Conservation (phyloP, 2,888 invertebrate genomes). For the Dioctria linearis region DNA sequence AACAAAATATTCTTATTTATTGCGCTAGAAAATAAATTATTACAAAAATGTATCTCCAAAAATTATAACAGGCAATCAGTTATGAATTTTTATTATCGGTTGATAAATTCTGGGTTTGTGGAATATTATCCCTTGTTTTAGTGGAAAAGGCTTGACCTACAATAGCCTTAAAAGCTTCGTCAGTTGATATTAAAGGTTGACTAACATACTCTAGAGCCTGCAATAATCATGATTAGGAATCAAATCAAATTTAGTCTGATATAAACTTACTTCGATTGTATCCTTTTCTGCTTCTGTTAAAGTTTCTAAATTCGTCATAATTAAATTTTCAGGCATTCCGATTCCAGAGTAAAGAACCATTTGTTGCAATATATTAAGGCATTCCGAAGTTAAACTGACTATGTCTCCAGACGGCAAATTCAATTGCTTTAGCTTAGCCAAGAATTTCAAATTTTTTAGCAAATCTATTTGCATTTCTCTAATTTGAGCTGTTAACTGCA, state of each 20-base stretch:
- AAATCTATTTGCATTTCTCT: slow-evolving; percentile 70
- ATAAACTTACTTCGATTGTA: slow-evolving; percentile 64
- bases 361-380: slow-evolving; percentile 69
- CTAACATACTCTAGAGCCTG: slow-evolving; percentile 67
- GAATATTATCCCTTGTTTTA: not conserved
- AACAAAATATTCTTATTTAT: too few relatives aligned
- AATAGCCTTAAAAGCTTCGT: slow-evolving; percentile 69
- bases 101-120: not conserved
- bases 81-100: too few relatives aligned
- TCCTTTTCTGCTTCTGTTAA: slow-evolving; percentile 68
- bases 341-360: slow-evolving; percentile 70
- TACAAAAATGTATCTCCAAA: too few relatives aligned
- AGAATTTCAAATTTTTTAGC: slow-evolving; percentile 68
- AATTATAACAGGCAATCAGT: too few relatives aligned
- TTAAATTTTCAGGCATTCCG: slow-evolving; percentile 68
- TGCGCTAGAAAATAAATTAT: too few relatives aligned
- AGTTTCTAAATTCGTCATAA: slow-evolving; percentile 65
- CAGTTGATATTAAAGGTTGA: slow-evolving; percentile 69
- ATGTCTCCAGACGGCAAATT: slow-evolving; percentile 69
- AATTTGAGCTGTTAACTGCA: slow-evolving; percentile 68
- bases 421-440: slow-evolving; percentile 68
- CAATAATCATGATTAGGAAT: not conserved
- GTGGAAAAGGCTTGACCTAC: slow-evolving; percentile 65
- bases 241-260: not conserved
- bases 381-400: slow-evolving; percentile 68